A percentile compares a stretch with the other conserved stretches of the same genome.
These are phyloP conservation scores for Brassicogethes aeneus DNA, from an alignment of 2,888 invertebrate species.

Conservation along the genomic window DNA sequence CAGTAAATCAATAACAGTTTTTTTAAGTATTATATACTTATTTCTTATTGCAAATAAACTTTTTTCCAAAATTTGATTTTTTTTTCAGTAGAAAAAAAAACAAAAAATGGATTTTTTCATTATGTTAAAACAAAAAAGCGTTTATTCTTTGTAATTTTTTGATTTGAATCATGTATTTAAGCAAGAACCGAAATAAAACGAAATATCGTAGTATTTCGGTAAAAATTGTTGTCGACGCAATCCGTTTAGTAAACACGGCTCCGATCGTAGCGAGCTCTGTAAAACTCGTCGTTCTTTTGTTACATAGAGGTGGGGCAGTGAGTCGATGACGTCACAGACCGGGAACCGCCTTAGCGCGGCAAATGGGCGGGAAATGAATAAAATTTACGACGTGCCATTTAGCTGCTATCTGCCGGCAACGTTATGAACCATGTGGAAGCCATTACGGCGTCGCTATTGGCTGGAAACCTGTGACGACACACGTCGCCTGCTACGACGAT, in stretches of 20 bases:
- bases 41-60: too few relatives aligned
- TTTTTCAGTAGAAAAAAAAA: too few relatives aligned
- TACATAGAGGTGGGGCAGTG: constrained; percentile 26
- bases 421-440: constrained; percentile 46
- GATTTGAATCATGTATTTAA: too few relatives aligned
- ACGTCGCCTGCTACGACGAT: constrained; percentile 19
- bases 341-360: constrained; percentile 47
- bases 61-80: too few relatives aligned
- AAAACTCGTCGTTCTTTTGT: not conserved
- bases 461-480: constrained; percentile 30
- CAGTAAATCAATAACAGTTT: too few relatives aligned
- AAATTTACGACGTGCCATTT: constrained; percentile 46
- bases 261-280: not conserved
- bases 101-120: too few relatives aligned
- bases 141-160: too few relatives aligned
- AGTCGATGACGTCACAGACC: constrained; percentile 39
- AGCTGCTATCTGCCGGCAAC: constrained; percentile 49
- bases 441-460: constrained; percentile 53
- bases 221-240: not conserved
- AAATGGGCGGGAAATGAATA: constrained; percentile 51
- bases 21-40: too few relatives aligned
- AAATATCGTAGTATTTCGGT: too few relatives aligned
- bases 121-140: too few relatives aligned
- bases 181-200: too few relatives aligned
- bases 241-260: not conserved